These are phyloP conservation scores for Halocaridina rubra DNA, from an alignment of 2,888 invertebrate species.

Conservation along the genomic window DNA sequence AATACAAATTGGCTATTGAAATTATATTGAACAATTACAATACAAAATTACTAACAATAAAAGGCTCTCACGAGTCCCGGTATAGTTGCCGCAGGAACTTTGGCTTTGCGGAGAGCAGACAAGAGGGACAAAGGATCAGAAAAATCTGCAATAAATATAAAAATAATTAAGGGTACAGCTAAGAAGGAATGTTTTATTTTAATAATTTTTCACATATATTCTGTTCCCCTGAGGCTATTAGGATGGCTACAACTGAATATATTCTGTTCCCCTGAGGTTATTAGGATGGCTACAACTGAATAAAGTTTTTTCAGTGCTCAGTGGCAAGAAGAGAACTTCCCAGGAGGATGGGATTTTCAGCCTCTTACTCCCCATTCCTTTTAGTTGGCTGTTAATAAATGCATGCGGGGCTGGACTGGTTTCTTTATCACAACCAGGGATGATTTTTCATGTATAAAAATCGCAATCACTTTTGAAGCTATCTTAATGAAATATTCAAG, in stretches of 20 bases:
- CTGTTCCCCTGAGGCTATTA: background rate
- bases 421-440: too few species aligned
- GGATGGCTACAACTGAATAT: background rate
- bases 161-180: background rate
- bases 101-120: conserved; percentile 16
- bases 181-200: background rate
- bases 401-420: too few species aligned
- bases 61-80: conserved; percentile 8
- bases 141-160: background rate
- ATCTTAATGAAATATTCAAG: too few species aligned
- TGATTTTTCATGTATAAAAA: too few species aligned
- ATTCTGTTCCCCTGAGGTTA: too few species aligned
- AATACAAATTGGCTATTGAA: too few species aligned
- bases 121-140: conserved; percentile 27
- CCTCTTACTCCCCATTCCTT: too few species aligned
- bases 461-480: too few species aligned
- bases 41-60: background rate
- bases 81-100: conserved; percentile 15
- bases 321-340: background rate
- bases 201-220: background rate
- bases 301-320: background rate
- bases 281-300: too few species aligned
- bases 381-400: too few species aligned
- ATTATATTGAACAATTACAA: too few species aligned
- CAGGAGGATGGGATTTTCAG: too few species aligned